A percentile compares a stretch with the other conserved stretches of the same genome.
Conservation (phyloP, 1,140 invertebrate species). For the Ceratoteleas bidentatus region DNA sequence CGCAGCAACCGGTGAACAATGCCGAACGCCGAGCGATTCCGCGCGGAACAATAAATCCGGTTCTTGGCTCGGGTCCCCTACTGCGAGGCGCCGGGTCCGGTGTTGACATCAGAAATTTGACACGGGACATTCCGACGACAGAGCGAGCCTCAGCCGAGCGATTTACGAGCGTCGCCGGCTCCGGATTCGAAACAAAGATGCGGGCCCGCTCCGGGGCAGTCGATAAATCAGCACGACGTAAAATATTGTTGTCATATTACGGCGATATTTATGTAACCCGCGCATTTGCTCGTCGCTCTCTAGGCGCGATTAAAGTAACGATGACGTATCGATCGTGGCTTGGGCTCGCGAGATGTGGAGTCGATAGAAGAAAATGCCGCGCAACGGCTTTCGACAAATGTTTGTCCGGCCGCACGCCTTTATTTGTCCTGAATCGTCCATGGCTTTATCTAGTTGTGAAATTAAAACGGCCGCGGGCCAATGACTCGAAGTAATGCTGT, state of each 20-base stretch:
- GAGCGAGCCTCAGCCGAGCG: conserved; percentile 50
- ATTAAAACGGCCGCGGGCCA: too few species aligned
- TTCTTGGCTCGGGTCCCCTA: conserved; percentile 53
- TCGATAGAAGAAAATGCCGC: background rate
- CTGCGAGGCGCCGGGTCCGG: conserved; percentile 63
- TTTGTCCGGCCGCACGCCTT: too few species aligned
- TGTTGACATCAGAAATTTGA: conserved; percentile 70
- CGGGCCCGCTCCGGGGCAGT: conserved; percentile 43
- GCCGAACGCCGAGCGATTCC: conserved; percentile 47
- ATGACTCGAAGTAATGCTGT: too few species aligned
- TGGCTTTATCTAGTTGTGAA: too few species aligned
- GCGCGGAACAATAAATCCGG: conserved; percentile 69
- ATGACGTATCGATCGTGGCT: conserved; percentile 37
- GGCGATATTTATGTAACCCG: conserved; percentile 54
- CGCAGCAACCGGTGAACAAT: conserved; percentile 59
- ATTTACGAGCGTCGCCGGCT: conserved; percentile 50
- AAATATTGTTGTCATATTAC: conserved; percentile 62
- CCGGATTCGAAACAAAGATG: conserved; percentile 22
- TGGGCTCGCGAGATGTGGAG: background rate
- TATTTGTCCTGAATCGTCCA: too few species aligned
- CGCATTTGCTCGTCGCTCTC: conserved; percentile 51
- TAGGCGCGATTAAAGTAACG: conserved; percentile 20
- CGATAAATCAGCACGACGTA: conserved; percentile 57
- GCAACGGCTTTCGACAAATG: too few species aligned
- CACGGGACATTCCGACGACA: conserved; percentile 69